A percentile compares a stretch with the other conserved stretches of the same genome.
Evolutionary conservation across 2,113 vertebrate species (phyloP).

Genomic region (Trematocara stigmaticum): DNA sequence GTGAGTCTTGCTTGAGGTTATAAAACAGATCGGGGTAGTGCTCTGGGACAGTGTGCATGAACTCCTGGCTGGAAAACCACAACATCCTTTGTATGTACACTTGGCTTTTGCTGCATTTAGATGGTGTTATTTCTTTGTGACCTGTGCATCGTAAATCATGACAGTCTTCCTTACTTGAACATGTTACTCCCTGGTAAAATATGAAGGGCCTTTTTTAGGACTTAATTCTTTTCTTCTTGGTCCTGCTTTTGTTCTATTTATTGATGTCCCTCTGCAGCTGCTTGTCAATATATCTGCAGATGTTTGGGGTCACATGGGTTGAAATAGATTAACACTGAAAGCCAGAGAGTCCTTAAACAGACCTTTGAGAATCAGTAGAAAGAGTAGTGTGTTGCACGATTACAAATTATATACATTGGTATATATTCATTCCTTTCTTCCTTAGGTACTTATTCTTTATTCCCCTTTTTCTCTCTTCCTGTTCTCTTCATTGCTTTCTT

Average conservation of each 20-base stretch:
- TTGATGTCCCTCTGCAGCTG: neutral
- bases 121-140: neutral
- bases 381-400: neutral
- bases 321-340: neutral
- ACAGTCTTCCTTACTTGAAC: neutral
- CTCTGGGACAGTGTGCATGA: neutral
- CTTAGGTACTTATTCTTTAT: neutral
- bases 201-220: neutral
- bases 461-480: neutral
- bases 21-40: neutral
- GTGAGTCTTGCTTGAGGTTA: neutral
- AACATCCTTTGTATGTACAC: neutral
- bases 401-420: neutral
- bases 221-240: neutral
- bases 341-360: neutral
- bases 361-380: neutral
- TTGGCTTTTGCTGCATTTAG: neutral
- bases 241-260: neutral
- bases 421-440: neutral
- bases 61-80: neutral
- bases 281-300: neutral
- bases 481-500: neutral
- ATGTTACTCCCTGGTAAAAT: neutral
- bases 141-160: neutral
- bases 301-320: neutral